Base-by-base conservation (phyloP, 2,113 vertebrate genomes). In the Synchiropus splendidus region DNA sequence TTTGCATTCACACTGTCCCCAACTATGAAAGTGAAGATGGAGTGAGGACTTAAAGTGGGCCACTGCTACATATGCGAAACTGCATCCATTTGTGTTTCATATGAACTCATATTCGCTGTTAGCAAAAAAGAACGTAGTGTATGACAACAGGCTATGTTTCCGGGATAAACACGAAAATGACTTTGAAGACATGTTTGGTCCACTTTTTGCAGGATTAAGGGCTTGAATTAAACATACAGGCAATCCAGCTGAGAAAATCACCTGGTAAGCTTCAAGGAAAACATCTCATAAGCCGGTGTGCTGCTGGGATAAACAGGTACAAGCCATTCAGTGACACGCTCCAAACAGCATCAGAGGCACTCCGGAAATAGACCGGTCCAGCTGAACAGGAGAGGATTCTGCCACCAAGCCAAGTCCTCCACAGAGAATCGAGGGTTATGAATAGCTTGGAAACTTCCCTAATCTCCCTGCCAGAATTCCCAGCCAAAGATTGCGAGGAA, bases 241-340 rank as follows among this genome's bases (percentile, higher is more conserved):
- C 77, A 51, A 62, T 74, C 67, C 67, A 65, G 73, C 75, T 72
- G 74, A 68, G 67, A 70, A 77, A 70, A 75, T 74, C 67, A 72
- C 63, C 73, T 57, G 64, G 73, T 81, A 81, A 80, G 75, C 81
- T 80, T 62, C 18, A 75, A 74, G 69, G 75, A 74, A 85, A 83
- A 82, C 71, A 73, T 75, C 67, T 61, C 61, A 61, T 83, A 83
- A 81, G 71, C 75, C 67, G 47, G 67, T 67, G 59, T 76, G 75
- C 69, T 76, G 67, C 57, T 54, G 75, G 74, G 80, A 81, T 82
- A 84, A 82, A 83, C 74, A 82, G 77, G 81, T 83, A 82, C 64
- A 64, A 77, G 64, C 64, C 72, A 83, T 83, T 81, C 78, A 62
- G 59, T 65, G 72, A 67, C 81, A 80, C 54, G 63, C 65, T 75